Conservation (phyloP, 2,113 vertebrate species). For the Oenanthe melanoleuca region DNA sequence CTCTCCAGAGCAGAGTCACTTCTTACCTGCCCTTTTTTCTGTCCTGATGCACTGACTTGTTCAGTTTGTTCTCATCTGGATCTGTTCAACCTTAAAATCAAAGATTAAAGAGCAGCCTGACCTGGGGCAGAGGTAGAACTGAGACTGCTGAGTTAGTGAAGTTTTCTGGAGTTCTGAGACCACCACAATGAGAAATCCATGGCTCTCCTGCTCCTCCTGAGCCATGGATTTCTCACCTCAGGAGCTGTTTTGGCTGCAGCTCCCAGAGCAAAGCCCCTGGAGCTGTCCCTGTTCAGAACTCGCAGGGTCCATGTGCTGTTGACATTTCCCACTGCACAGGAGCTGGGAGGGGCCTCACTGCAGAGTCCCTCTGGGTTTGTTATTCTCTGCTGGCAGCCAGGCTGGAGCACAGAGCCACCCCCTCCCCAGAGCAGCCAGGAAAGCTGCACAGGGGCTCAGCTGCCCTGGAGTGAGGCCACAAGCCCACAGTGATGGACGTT, state of each 20-base stretch:
- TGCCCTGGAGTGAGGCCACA: neutral
- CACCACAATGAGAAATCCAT: too few species aligned
- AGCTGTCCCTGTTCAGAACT: neutral
- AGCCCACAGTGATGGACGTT: rapidly evolving
- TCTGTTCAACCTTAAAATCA: neutral
- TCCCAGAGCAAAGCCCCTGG: neutral
- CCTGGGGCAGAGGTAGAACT: neutral
- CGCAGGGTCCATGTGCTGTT: neutral
- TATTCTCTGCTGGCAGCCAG: neutral
- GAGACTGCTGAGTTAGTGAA: neutral
- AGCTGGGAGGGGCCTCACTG: neutral
- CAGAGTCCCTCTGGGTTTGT: neutral
- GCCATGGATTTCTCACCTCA: neutral
- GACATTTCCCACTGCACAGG: neutral
- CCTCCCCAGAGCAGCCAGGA: neutral
- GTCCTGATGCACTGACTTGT: rapidly evolving
- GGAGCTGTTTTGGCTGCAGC: neutral
- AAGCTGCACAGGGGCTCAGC: neutral
- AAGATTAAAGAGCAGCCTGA: neutral
- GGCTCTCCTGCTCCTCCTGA: neutral
- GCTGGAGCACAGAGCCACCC: neutral
- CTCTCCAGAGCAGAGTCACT: neutral
- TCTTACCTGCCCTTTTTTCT: neutral
- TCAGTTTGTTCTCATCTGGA: neutral
- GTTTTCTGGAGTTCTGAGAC: neutral